phyloP scores from a whole-genome alignment of 2,888 invertebrate genomes.

The Philereme vetulata region DNA sequence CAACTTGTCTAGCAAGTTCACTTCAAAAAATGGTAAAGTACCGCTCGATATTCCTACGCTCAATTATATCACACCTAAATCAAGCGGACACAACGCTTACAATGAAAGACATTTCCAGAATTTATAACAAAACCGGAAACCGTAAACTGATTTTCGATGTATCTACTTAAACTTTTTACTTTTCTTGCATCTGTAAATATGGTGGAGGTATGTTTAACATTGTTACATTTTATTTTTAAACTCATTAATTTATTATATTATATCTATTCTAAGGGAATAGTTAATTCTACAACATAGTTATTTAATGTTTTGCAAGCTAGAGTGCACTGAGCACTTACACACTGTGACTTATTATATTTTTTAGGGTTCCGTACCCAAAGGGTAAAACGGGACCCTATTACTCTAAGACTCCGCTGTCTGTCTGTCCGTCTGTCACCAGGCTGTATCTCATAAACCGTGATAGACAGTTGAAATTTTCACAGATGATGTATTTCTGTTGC shows the following conservation, averaged over 20 bases:
- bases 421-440: too few relatives aligned
- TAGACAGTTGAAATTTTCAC: too few relatives aligned
- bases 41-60: slow-evolving; percentile 71
- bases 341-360: slow-evolving; percentile 13
- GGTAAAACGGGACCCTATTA: too few relatives aligned
- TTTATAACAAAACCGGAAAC: slow-evolving; percentile 70
- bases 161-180: slow-evolving; percentile 62
- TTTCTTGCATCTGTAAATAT: slow-evolving; percentile 38
- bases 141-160: slow-evolving; percentile 24
- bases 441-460: too few relatives aligned
- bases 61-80: slow-evolving; percentile 77
- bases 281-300: slow-evolving; percentile 11
- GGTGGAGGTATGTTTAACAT: slow-evolving; percentile 32
- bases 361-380: too few relatives aligned
- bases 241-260: slow-evolving; percentile 29
- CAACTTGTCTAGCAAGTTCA: slow-evolving; percentile 54
- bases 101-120: slow-evolving; percentile 79
- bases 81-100: slow-evolving; percentile 60
- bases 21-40: slow-evolving; percentile 58
- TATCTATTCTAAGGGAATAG: slow-evolving; percentile 26
- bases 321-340: slow-evolving; percentile 29
- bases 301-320: slow-evolving; percentile 28
- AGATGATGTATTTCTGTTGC: too few relatives aligned
- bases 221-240: slow-evolving; percentile 31
- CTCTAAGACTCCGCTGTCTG: too few relatives aligned